These are phyloP conservation scores for Nomada fucata DNA, from an alignment of 2,888 invertebrate species.

Conservation along the genomic window DNA sequence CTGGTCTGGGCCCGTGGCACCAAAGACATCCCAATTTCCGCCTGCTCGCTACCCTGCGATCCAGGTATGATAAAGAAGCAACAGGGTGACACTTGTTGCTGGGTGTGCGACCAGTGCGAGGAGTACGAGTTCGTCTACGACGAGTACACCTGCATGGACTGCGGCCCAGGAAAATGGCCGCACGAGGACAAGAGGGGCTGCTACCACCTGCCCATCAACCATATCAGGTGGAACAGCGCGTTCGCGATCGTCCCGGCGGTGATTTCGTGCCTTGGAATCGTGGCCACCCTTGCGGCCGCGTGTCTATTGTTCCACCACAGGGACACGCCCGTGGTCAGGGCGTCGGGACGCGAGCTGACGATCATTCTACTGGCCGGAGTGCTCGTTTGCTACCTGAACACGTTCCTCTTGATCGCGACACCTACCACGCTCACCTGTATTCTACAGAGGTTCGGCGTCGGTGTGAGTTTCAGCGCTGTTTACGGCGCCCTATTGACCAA, in stretches of 20 bases:
- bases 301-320: slow-evolving; percentile 87
- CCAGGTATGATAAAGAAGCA: slow-evolving; percentile 89
- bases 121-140: slow-evolving; percentile 88
- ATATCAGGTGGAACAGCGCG: slow-evolving; percentile 88
- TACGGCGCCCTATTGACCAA: slow-evolving; percentile 89
- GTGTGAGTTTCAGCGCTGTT: slow-evolving; percentile 88
- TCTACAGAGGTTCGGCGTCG: slow-evolving; percentile 87
- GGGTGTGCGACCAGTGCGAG: slow-evolving; percentile 91
- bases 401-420: slow-evolving; percentile 86
- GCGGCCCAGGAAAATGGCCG: slow-evolving; percentile 88
- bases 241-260: slow-evolving; percentile 88
- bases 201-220: slow-evolving; percentile 87
- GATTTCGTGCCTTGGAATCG: slow-evolving; percentile 87
- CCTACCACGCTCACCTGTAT: slow-evolving; percentile 87
- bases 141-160: slow-evolving; percentile 88
- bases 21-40: slow-evolving; percentile 87
- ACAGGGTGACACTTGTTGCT: slow-evolving; percentile 90
- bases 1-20: slow-evolving; percentile 86
- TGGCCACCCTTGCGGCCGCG: slow-evolving; percentile 87
- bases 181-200: slow-evolving; percentile 87
- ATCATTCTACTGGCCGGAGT: slow-evolving; percentile 88
- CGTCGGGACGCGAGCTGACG: slow-evolving; percentile 87
- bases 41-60: slow-evolving; percentile 89
- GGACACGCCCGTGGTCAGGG: slow-evolving; percentile 88
- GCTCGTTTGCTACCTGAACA: slow-evolving; percentile 87